Conservation (phyloP, 1,140 invertebrate genomes). For the Drosophila takahashii region DNA sequence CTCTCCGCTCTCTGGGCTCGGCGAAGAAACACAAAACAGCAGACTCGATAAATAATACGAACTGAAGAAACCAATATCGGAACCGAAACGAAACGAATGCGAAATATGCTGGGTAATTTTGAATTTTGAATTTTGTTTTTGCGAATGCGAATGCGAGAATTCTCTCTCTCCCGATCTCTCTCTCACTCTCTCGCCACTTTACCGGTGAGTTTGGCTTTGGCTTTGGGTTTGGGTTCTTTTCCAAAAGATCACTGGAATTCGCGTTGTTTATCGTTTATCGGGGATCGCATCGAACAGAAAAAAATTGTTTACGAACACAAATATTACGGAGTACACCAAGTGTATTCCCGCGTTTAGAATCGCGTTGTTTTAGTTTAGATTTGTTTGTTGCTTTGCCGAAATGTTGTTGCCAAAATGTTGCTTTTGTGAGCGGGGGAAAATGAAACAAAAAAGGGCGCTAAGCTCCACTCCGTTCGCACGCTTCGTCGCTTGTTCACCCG, state of each 20-base stretch:
- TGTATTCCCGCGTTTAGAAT: conserved; percentile 27
- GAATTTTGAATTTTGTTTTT: conserved; percentile 74
- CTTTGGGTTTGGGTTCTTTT: neutral
- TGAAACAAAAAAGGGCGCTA: conserved; percentile 84
- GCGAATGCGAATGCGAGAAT: conserved; percentile 47
- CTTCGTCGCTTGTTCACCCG: conserved; percentile 66
- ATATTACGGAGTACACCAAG: neutral
- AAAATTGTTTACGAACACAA: conserved; percentile 75
- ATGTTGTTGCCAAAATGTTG: conserved; percentile 66
- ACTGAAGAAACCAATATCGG: conserved; percentile 62
- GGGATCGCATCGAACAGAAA: conserved; percentile 51
- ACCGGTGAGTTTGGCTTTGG: conserved; percentile 38
- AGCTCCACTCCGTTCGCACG: conserved; percentile 76
- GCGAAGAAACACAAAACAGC: conserved; percentile 57
- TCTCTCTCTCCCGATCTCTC: conserved; percentile 15
- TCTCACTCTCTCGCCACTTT: conserved; percentile 43
- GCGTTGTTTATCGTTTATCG: conserved; percentile 33
- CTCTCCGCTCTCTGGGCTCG: conserved; percentile 23
- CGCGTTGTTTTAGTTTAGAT: conserved; percentile 10
- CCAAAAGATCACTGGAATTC: conserved; percentile 48
- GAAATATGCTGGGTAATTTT: conserved; percentile 45
- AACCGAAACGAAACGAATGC: conserved; percentile 2
- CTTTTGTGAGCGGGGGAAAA: conserved; percentile 59
- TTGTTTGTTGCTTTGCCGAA: conserved; percentile 57
- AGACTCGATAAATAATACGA: conserved; percentile 60